These are phyloP conservation scores for Deilephila porcellus DNA, from an alignment of 2,888 invertebrate species.

Conservation along the genomic window DNA sequence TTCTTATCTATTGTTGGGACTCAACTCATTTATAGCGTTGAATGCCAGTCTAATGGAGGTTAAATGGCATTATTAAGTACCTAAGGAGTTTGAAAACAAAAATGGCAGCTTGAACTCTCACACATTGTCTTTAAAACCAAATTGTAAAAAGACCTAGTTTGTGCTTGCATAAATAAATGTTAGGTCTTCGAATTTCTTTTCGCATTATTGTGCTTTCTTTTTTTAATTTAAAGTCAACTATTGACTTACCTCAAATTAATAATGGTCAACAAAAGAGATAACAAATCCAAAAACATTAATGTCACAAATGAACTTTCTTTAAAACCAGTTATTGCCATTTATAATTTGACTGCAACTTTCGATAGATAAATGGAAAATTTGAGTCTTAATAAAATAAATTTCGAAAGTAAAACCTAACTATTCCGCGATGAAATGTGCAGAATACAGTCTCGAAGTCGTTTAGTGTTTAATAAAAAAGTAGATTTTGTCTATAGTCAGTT, in stretches of 20 bases:
- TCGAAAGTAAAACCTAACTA: constrained; percentile 8
- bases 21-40: no score
- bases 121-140: no score
- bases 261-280: not conserved
- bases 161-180: no score
- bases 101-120: no score
- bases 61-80: no score
- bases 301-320: not conserved
- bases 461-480: not conserved
- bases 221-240: not conserved
- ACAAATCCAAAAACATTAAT: not conserved
- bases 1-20: no score
- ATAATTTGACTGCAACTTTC: not conserved
- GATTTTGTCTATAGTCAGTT: no score
- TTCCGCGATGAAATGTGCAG: not conserved
- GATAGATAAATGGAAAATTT: not conserved
- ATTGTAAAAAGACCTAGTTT: no score
- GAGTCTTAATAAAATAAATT: not conserved
- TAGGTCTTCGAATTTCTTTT: no score
- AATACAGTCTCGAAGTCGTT: not conserved
- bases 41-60: no score
- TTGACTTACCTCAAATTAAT: not conserved
- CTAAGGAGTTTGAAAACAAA: no score
- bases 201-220: not conserved
- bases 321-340: constrained; percentile 4